Percentiles rank a stretch among this genome's conserved stretches.
Evolutionary conservation across 1,140 invertebrate genomes (phyloP).

Genomic region (Neodiprion lecontei): DNA sequence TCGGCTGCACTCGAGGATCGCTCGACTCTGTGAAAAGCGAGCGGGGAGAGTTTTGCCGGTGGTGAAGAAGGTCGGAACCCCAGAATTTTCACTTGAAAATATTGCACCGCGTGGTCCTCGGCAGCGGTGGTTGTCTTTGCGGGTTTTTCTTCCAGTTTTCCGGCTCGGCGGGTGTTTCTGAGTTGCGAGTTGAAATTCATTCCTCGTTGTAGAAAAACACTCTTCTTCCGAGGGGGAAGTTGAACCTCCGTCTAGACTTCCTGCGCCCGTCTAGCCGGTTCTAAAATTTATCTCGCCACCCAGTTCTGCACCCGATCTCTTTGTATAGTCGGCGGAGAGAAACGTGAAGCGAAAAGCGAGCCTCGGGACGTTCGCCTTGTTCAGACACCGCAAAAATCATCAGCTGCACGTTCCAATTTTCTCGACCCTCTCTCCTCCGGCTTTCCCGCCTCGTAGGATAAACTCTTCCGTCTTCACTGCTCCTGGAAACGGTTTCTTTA

Average conservation of each 20-base stretch:
- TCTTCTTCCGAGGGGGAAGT: background rate
- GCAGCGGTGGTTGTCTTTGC: background rate
- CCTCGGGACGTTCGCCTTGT: background rate
- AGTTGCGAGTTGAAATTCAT: background rate
- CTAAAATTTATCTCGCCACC: background rate
- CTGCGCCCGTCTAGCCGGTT: background rate
- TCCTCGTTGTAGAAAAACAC: background rate
- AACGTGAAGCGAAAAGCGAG: background rate
- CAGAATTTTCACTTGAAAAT: slow-evolving; percentile 7
- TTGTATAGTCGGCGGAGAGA: background rate
- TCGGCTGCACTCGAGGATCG: background rate
- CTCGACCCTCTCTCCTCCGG: background rate
- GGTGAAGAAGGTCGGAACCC: background rate
- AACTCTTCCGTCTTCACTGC: background rate
- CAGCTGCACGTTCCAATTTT: background rate
- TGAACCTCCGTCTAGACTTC: background rate
- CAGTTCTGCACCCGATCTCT: background rate
- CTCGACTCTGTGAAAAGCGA: background rate
- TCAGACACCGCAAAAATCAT: too few relatives aligned
- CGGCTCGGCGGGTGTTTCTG: background rate
- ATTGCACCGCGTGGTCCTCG: background rate
- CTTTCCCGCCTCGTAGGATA: background rate
- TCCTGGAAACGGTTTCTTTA: background rate
- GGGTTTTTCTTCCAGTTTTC: background rate
- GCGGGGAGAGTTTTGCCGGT: background rate